phyloP scores from a whole-genome alignment of 2,113 vertebrate species.

The Oplegnathus fasciatus region DNA sequence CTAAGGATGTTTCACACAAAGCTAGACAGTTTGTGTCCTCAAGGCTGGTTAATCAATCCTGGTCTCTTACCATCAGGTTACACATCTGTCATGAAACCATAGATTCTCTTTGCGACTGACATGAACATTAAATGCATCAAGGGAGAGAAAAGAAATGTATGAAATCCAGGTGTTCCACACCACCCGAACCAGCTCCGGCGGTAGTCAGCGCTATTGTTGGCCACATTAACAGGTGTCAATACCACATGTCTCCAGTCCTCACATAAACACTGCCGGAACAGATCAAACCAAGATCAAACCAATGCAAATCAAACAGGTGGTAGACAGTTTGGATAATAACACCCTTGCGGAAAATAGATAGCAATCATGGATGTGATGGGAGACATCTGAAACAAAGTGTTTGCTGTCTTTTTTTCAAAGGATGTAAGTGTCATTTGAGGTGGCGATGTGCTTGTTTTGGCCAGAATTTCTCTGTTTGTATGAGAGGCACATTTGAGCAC shows the following conservation, averaged over 20 bases:
- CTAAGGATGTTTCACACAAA: conserved; percentile 44
- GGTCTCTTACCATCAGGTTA: neutral
- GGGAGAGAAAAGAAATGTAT: neutral
- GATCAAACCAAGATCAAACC: conserved; percentile 53
- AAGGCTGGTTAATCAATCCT: neutral
- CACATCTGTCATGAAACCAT: conserved; percentile 6
- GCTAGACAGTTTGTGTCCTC: conserved; percentile 5
- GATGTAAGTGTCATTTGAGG: neutral
- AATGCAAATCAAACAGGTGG: conserved; percentile 60
- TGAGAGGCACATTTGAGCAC: neutral
- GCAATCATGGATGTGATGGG: conserved; percentile 7
- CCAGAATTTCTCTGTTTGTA: neutral
- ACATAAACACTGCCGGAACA: neutral
- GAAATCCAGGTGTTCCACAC: neutral
- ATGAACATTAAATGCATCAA: neutral
- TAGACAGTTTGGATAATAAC: conserved; percentile 2
- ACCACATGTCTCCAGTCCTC: conserved; percentile 18
- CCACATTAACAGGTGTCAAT: conserved; percentile 18
- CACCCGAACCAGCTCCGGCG: neutral
- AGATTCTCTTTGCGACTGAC: neutral
- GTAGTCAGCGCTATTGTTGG: conserved; percentile 26
- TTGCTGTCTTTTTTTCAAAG: conserved; percentile 9
- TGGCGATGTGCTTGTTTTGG: conserved; percentile 3
- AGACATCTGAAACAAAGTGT: conserved; percentile 32
- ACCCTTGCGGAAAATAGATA: conserved; percentile 22